phyloP scores from a whole-genome alignment of 2,113 vertebrate genomes.

The Tautogolabrus adspersus region DNA sequence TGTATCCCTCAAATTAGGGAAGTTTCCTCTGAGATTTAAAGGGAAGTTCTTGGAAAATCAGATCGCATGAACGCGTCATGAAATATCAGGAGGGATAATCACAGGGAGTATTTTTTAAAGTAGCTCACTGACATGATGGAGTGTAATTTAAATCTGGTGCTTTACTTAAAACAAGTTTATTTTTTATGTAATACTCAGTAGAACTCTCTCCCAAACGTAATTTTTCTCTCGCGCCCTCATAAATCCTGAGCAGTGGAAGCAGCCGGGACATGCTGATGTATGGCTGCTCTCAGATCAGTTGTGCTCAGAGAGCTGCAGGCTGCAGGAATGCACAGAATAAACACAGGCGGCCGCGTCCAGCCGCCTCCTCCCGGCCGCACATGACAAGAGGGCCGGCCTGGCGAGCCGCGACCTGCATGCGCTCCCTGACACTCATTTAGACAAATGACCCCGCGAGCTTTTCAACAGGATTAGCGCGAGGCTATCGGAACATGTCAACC shows the following conservation, averaged over 20 bases:
- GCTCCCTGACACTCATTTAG: conserved; percentile 88
- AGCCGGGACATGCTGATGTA: conserved; percentile 60
- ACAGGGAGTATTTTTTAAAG: background rate
- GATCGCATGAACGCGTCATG: background rate
- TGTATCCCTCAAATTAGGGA: background rate
- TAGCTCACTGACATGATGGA: background rate
- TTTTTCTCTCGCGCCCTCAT: conserved; percentile 27
- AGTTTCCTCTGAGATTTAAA: background rate
- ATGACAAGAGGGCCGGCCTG: conserved; percentile 76
- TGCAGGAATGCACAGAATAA: conserved; percentile 78
- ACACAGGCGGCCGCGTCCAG: conserved; percentile 77
- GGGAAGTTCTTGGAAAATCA: background rate
- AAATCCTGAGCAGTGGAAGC: conserved; percentile 24
- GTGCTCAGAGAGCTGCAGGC: conserved; percentile 41
- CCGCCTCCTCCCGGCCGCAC: conserved; percentile 70
- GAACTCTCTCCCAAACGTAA: conserved; percentile 10
- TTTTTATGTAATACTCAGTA: background rate
- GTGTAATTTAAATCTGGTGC: background rate
- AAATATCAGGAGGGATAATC: background rate
- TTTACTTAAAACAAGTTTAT: background rate
- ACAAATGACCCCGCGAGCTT: conserved; percentile 81
- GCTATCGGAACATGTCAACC: conserved; percentile 48
- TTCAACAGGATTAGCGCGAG: conserved; percentile 49
- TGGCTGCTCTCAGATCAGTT: conserved; percentile 36
- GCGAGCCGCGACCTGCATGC: conserved; percentile 78